Conservation (phyloP, 2,888 invertebrate species). For the Aphidoletes aphidimyza region DNA sequence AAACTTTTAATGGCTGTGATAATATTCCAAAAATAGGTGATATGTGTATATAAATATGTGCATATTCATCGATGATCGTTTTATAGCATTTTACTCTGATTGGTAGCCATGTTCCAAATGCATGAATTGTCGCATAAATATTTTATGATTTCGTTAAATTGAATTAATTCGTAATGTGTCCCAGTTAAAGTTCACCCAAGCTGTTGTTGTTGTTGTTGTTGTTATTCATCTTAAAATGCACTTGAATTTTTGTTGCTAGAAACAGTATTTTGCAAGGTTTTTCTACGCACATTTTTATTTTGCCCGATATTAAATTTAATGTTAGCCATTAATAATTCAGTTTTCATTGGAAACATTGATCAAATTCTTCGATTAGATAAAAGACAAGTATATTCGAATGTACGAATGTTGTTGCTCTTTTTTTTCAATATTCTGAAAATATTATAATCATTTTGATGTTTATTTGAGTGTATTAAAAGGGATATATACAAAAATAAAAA, state of each 20-base stretch:
- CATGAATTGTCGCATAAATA: constrained; percentile 22
- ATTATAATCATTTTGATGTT: constrained; percentile 13
- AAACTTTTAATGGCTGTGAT: background rate
- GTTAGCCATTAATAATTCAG: background rate
- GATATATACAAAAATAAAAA: background rate
- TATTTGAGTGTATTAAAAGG: background rate
- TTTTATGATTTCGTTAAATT: constrained; percentile 12
- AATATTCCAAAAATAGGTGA: background rate
- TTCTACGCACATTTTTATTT: too few species aligned
- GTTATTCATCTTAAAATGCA: constrained; percentile 24
- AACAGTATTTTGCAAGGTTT: too few species aligned
- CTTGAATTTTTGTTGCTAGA: background rate
- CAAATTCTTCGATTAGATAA: background rate
- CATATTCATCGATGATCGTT: too few species aligned
- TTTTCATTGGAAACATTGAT: background rate
- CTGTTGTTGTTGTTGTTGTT: background rate
- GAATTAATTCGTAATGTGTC: background rate
- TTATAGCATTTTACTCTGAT: background rate
- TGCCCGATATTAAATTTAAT: background rate
- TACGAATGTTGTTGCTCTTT: background rate
- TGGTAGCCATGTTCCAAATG: background rate
- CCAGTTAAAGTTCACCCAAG: background rate
- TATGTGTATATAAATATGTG: too few species aligned
- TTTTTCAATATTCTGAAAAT: too few species aligned
- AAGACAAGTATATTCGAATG: too few species aligned